phyloP scores from a whole-genome alignment of 1,140 invertebrate species.

The Ips typographus region DNA sequence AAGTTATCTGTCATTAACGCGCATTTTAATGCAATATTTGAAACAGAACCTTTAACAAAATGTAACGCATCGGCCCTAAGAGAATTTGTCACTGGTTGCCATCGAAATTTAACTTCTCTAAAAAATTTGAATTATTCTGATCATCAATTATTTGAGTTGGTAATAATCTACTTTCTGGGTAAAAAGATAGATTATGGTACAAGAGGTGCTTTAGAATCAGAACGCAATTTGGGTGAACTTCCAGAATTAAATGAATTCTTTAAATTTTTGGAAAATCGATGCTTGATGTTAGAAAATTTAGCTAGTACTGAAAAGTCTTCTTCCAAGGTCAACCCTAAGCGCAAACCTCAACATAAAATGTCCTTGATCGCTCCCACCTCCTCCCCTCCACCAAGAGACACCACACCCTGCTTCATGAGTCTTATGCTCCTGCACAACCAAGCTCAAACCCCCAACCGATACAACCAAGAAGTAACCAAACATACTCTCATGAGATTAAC shows the following conservation, averaged over 20 bases:
- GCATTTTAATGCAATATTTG: slow-evolving; percentile 4
- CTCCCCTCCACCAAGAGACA: background rate
- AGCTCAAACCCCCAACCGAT: background rate
- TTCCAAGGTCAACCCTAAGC: background rate
- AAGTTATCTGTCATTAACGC: slow-evolving; percentile 11
- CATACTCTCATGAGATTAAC: background rate
- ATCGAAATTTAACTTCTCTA: background rate
- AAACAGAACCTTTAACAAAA: background rate
- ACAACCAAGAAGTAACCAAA: too few relatives aligned
- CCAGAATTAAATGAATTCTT: background rate
- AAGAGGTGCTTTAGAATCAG: background rate
- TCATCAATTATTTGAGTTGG: background rate
- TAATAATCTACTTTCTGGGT: background rate
- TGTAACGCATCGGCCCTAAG: background rate
- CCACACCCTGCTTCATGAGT: background rate
- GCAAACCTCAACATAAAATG: background rate
- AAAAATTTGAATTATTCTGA: background rate
- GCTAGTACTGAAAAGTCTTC: background rate
- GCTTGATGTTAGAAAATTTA: slow-evolving; percentile 2
- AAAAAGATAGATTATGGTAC: background rate
- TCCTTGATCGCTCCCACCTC: background rate
- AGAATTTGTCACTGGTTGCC: background rate
- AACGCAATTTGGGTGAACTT: background rate
- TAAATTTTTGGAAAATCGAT: slow-evolving; percentile 4
- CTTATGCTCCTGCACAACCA: background rate